Base-by-base conservation (phyloP, 2,797 vertebrate species). In the Taenioides sp. region DNA sequence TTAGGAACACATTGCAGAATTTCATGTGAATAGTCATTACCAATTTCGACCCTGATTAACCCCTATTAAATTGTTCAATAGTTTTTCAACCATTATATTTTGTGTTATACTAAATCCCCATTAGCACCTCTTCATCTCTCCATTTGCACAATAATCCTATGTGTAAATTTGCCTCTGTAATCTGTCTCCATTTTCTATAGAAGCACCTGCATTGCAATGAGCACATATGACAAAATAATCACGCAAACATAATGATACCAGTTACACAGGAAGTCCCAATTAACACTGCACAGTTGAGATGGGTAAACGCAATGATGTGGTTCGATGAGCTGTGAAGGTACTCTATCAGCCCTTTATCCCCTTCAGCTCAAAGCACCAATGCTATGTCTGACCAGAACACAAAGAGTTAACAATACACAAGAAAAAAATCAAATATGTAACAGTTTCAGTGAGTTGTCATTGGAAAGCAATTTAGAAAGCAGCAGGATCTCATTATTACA, bases 401-500 rank as follows among this genome's bases (percentile, higher is more conserved):
- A 83, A 65, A 81, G 81, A 60, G 84, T 86, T 89, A 84, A 86
- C 73, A 72, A 67, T n/a, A 55, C 65, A 65, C 7, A 73, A 80
- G 14, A 34, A 31, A 70, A 79, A 69, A 22, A 57, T 14, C 16
- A 80, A 76, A 86, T 69, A 28, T 43, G 37, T 65, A 84, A 80
- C 69, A 31, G 47, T 81, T 81, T 80, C 75, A 78, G 49, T 22
- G 47, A 73, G 74, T 79, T 80, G 80, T 88, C 81, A 86, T 91
- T 90, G 40, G 20, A 87, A 90, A 87, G 81, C 78, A 89, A 91
- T 90, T 89, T 85, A 62, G 73, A 71, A 83, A 79, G 81, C 85
- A 81, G 80, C 79, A 70, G 84, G 80, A 88, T 86, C 83, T 88
- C 84, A 87, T 90, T 88, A 90, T 87, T 87, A 78, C 81, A 87